Conservation (phyloP, 2,888 invertebrate species). For the Apocheima hispidaria region DNA sequence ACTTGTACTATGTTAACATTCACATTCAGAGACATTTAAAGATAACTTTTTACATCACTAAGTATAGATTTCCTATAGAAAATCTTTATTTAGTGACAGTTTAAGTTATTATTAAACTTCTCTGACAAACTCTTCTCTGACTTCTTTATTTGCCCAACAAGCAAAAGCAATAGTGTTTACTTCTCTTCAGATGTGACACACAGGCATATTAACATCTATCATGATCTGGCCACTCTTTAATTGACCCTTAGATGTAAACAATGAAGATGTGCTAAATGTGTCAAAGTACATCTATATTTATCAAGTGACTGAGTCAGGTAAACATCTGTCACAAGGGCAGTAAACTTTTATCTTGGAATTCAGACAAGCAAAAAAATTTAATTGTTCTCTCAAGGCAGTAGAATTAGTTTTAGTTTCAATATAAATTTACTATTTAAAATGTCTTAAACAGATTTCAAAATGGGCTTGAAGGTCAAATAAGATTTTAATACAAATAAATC, state of each 20-base stretch:
- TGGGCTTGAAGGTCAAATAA: background rate
- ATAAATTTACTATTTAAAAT: conserved; percentile 14
- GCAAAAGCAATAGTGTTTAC: no score
- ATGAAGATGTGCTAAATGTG: background rate
- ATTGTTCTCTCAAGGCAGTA: conserved; percentile 19
- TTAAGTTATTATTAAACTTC: no score
- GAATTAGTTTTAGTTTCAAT: conserved; percentile 22
- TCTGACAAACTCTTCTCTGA: no score
- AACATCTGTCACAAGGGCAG: conserved; percentile 18
- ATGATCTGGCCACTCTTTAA: no score
- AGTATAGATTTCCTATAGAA: no score
- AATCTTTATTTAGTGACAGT: no score
- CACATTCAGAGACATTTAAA: no score
- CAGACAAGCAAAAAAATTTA: conserved; percentile 19
- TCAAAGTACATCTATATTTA: conserved; percentile 5
- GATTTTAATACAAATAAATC: background rate
- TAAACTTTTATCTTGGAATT: conserved; percentile 22
- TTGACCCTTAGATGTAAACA: background rate
- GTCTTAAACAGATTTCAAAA: conserved; percentile 3
- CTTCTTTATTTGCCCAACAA: no score
- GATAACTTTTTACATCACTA: no score
- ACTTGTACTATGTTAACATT: no score
- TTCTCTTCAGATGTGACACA: no score
- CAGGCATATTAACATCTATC: background rate
- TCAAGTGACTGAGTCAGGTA: conserved; percentile 16